Base-by-base conservation (phyloP, 2,113 vertebrate genomes). In the Heliornis fulica region DNA sequence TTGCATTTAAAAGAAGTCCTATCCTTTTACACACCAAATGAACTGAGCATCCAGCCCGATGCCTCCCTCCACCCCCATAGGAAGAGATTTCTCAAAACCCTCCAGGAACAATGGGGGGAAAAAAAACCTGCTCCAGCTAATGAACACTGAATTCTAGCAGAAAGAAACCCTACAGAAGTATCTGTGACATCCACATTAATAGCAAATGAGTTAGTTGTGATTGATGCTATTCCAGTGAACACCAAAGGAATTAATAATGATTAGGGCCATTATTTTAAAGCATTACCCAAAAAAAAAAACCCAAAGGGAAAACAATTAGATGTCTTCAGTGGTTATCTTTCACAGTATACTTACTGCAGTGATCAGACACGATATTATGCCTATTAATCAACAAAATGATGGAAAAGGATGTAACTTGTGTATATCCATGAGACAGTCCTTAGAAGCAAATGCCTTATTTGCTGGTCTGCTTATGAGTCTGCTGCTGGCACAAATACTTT, bases 181-280 rank as follows among this genome's bases (percentile, higher is more conserved):
- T 97, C 84, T 80, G 80, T 97, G 96, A 96, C 96, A 96, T 95
- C 89, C 83, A 87, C 87, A 94, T 97, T 97, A 97, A 96, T 94
- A 97, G 93, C 95, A 96, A 96, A 96, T 83, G 95, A 96, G 96
- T 97, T 97, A 96, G 96, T 83, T 94, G 95, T 97, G 96, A 97
- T 97, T 95, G 96, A 97, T 97, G 96, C 84, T 93, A 93, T 95
- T 97, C 68, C 89, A 94, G 89, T 1, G 71, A 97, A 95, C 92
- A 95, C 96, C 94, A 97, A 96, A 97, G 95, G 96, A 97, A 97
- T 97, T 97, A 97, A 97, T 97, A 97, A 97, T 97, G 92, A 97
- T 97, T 97, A 97, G 64, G 92, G 83, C 87, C 96, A 96, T 97
- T 97, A 97, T 97, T 97, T 97, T 97, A 96, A 97, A 97, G 85